Evolutionary conservation across 92 coral and sea anemone genomes (phyloP), one percentile per base, ranked within the genome.

Genomic region (Siderastrea siderea): DNA sequence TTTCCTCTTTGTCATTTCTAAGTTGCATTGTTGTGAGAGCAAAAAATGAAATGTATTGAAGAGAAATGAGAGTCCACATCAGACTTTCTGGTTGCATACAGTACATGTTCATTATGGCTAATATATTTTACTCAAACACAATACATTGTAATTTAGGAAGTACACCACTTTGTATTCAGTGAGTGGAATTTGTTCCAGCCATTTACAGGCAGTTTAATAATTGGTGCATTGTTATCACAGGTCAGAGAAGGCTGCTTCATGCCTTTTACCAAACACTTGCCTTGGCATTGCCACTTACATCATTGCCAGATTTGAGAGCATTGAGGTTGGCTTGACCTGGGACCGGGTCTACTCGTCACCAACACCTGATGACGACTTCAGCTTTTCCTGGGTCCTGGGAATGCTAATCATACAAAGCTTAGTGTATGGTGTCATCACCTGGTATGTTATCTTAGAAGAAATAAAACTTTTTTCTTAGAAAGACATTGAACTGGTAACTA

Each of bases 281-380:
- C 90, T 97, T 48, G 99, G 98, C 52, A 91, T 97, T 61, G 99
- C 94, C 3, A 86, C 98, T 46, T 88, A 89, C n/a, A 89, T 91
- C 70, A 86, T 97, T 55, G 91, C 97, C 5, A 84, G 72, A 50
- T 92, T 92, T 50, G 99, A 97, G 88, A 91, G 93, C 51, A 77
- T 84, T 2, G 92, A 95, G 48, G 91, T 94, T 72, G 99, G 99
- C 5, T 90, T 95, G 58, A 83, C 88, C 62, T 97, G 98, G 96
- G 76, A 88, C 44, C 91, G 79, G 71, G 88, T 92, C n/a, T 82
- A 85, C 67, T 49, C 80, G 8, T 93, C 96, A n/a, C 96, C 98
- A 19, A 91, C 98, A 0, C 91, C 99, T 7, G 99, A 97, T 74
- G 99, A 97, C 65, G 90, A 92, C 61, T 97, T 97, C 85, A 95